Percentiles rank a stretch among this genome's conserved stretches.
These are phyloP conservation scores for Masticophis lateralis DNA, from an alignment of 2,797 vertebrate species.

Conservation along the genomic window DNA sequence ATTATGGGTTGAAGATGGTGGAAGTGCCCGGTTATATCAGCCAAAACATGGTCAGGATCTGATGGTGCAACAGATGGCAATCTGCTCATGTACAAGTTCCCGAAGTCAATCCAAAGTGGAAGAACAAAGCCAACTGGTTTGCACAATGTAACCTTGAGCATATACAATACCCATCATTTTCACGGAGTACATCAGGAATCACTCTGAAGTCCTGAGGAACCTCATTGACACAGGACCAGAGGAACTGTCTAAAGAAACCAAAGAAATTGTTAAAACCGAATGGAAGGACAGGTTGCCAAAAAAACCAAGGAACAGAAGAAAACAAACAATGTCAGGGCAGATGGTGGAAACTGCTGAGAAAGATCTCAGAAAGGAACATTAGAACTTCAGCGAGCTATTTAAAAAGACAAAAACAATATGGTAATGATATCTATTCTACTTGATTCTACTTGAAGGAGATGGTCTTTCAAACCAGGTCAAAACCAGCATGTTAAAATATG, in stretches of 20 bases:
- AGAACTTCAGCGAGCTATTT: not conserved
- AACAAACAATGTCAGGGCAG: not conserved
- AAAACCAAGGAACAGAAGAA: not conserved
- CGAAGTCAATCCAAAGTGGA: not conserved
- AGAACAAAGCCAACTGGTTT: not conserved
- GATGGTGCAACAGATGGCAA: not conserved
- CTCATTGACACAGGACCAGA: not conserved
- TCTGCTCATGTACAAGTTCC: not conserved
- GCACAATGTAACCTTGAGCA: not conserved
- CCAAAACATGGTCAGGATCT: not conserved
- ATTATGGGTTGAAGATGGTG: not conserved
- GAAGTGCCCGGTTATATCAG: not conserved
- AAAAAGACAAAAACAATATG: not conserved
- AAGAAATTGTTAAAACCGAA: not conserved
- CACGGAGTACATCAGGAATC: not conserved
- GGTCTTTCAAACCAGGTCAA: too few species aligned
- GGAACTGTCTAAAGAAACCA: not conserved
- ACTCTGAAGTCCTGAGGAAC: not conserved
- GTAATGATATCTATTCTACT: not conserved
- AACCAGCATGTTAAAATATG: too few species aligned
- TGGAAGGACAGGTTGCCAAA: not conserved
- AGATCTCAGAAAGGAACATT: not conserved
- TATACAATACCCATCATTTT: not conserved
- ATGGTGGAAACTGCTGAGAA: not conserved
- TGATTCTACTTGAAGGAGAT: too few species aligned